Evolutionary conservation across 1,140 invertebrate genomes (phyloP).

Genomic region (Scaptodrosophila lebanonensis): DNA sequence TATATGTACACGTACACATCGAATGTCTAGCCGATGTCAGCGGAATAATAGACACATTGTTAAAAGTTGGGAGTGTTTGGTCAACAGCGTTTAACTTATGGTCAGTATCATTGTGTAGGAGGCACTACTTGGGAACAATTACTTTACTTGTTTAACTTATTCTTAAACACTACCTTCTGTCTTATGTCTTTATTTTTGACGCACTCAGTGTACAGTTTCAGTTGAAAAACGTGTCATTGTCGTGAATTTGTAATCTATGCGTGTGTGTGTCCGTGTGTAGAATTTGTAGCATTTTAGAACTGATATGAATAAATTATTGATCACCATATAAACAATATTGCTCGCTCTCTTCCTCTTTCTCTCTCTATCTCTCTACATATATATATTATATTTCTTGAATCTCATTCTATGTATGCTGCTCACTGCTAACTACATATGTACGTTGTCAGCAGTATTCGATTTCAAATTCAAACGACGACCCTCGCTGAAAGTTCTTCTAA

Average conservation of each 20-base stretch:
- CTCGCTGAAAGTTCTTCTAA: conserved; percentile 76
- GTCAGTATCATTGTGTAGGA: too few relatives aligned
- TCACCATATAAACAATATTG: conserved; percentile 32
- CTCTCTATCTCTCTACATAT: conserved; percentile 22
- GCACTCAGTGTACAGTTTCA: conserved; percentile 10
- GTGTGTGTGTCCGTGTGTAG: conserved; percentile 17
- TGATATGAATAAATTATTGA: conserved; percentile 26
- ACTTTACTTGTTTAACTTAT: too few relatives aligned
- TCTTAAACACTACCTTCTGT: too few relatives aligned
- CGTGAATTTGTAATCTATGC: conserved; percentile 8
- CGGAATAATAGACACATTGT: too few relatives aligned
- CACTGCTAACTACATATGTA: conserved; percentile 11
- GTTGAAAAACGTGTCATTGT: conserved; percentile 24
- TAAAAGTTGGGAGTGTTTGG: too few relatives aligned
- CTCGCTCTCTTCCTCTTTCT: conserved; percentile 50
- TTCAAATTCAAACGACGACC: conserved; percentile 75
- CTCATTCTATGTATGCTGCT: conserved; percentile 37
- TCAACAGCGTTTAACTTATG: too few relatives aligned
- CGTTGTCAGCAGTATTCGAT: conserved; percentile 56
- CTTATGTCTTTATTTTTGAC: conserved; percentile 6
- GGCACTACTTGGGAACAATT: too few relatives aligned
- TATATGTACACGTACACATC: conserved; percentile 24
- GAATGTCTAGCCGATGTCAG: too few relatives aligned
- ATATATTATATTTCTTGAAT: conserved; percentile 21
- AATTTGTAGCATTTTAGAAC: conserved; percentile 4